These are phyloP conservation scores for Philantomba maxwellii DNA, from an alignment of 2,113 vertebrate genomes.

Conservation along the genomic window DNA sequence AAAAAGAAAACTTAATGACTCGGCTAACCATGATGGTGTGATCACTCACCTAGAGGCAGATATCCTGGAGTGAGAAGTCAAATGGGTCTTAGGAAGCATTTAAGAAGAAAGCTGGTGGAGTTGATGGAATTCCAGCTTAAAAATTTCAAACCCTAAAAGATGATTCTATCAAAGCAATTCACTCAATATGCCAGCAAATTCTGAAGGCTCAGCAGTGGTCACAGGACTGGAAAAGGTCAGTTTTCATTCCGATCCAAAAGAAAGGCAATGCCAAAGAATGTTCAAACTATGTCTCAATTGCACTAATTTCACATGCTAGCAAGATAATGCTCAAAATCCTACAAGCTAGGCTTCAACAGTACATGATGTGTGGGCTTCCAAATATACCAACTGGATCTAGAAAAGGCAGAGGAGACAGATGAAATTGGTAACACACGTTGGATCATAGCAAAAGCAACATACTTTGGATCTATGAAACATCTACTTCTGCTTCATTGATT, in stretches of 20 bases:
- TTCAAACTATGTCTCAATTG: background rate
- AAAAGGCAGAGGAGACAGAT: background rate
- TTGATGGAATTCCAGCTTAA: background rate
- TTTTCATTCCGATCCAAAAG: background rate
- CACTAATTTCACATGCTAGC: background rate
- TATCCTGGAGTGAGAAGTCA: background rate
- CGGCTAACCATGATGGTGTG: background rate
- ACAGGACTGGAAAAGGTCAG: background rate
- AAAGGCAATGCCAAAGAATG: background rate
- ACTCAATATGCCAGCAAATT: background rate
- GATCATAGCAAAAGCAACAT: background rate
- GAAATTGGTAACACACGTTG: background rate
- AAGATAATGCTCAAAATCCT: background rate
- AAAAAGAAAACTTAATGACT: background rate
- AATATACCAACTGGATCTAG: background rate
- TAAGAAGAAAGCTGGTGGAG: background rate
- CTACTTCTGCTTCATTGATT: background rate
- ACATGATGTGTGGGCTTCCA: background rate
- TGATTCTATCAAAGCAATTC: background rate
- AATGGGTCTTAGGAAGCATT: background rate
- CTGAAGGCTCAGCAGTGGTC: background rate
- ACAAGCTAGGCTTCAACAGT: background rate
- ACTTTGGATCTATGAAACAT: background rate
- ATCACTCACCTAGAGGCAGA: background rate
- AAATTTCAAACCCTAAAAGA: background rate